Base-by-base conservation (phyloP, 2,888 invertebrate genomes). In the Polyommatus icarus region DNA sequence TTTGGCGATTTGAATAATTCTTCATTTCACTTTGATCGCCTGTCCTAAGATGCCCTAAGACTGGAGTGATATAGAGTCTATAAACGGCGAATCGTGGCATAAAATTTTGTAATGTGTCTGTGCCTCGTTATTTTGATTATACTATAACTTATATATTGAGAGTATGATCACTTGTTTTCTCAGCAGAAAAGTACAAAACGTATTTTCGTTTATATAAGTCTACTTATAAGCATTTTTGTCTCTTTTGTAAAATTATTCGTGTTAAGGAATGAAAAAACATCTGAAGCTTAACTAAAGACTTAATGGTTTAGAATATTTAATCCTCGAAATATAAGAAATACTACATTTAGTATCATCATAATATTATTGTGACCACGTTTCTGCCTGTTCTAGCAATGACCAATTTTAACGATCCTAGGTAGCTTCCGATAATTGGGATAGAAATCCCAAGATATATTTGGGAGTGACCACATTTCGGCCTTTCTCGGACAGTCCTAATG, bases 1-100 rank as follows among this genome's bases (percentile, higher is more conserved):
- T 86, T 81, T 79, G 78, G 77, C 79, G 79, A 80, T 81, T 81
- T 80, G 79, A 81, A 81, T 80, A 71, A 76, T 71, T 71, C 77
- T 77, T 73, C 12, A 10, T 46, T 40, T 72, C 10, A n/a, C 73
- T 73, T 67, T 67, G 67, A 32, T 67, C 67, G 29, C 32, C 67
- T 32, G 61, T 10, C 24, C 10, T 12, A 12, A 61, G 12, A 46
- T 46, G 2, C 10, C 40, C 3, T 46, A 46, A 46, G 54, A 15
- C 50, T 50, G 3, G 50, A 18, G 54, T 54, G 54, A 59, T 59
- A 24, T 61, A 61, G 1, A 20, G 8, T 20, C 20, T 2, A 59
- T 2, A 59, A 7, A 20, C 40, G 40, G 40, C 2, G 40, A 40
- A 40, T 40, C 8, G 8, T 40, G 40, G 40, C 40, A 40, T 10